Conservation (phyloP, 1,140 invertebrate species). For the Sycophaga agraensis region DNA sequence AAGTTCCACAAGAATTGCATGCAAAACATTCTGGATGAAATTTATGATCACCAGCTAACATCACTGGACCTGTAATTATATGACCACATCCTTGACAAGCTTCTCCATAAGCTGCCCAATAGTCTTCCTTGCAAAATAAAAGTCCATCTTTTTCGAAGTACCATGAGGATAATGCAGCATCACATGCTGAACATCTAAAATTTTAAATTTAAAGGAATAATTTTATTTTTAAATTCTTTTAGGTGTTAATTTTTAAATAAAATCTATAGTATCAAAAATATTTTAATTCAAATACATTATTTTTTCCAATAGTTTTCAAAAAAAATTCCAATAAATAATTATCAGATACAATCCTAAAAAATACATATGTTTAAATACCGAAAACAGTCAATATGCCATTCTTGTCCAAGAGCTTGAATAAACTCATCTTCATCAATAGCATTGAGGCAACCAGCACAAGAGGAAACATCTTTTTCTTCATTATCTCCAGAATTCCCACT, state of each 20-base stretch:
- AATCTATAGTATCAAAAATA: no score
- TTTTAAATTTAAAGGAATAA: constrained; percentile 1
- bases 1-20: constrained; percentile 77
- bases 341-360: constrained; percentile 11
- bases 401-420: constrained; percentile 76
- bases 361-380: constrained; percentile 58
- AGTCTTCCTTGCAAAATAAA: constrained; percentile 87
- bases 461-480: constrained; percentile 26
- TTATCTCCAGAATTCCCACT: constrained; percentile 41
- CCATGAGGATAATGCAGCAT: constrained; percentile 81
- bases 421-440: constrained; percentile 71
- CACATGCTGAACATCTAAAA: constrained; percentile 83
- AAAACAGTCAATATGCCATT: constrained; percentile 88
- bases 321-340: no score
- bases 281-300: no score
- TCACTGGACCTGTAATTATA: constrained; percentile 89
- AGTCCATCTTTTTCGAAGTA: constrained; percentile 91
- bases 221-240: background rate
- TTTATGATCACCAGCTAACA: constrained; percentile 91
- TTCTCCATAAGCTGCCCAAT: constrained; percentile 85
- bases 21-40: constrained; percentile 95
- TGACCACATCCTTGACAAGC: constrained; percentile 84
- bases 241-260: no score
- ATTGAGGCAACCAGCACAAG: constrained; percentile 76
- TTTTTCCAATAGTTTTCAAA: no score